Conservation (phyloP, 2,797 vertebrate species). For the Micrastur ruficollis region DNA sequence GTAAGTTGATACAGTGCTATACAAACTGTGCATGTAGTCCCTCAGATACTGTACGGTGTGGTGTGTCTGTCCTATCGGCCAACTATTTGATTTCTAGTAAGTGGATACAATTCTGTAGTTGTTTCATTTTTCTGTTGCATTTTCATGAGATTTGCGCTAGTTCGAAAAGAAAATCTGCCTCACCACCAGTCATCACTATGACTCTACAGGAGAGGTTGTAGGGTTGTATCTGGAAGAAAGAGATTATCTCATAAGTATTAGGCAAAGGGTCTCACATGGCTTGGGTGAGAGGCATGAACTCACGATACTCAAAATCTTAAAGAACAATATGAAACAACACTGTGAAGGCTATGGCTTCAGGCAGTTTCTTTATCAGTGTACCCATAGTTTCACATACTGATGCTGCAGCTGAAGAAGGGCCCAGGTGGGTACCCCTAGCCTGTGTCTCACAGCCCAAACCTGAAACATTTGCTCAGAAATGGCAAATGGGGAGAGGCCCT, state of each 20-base stretch:
- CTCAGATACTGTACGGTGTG: neutral
- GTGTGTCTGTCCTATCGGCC: neutral
- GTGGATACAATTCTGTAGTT: neutral
- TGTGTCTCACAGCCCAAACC: neutral
- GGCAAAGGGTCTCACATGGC: neutral
- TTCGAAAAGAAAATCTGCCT: neutral
- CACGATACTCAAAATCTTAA: neutral
- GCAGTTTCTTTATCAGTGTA: neutral
- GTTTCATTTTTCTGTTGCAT: neutral
- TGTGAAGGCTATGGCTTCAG: neutral
- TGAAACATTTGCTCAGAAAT: neutral
- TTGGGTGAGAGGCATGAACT: neutral
- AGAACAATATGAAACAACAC: neutral
- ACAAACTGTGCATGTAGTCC: neutral
- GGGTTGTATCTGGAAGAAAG: neutral
- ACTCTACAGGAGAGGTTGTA: neutral
- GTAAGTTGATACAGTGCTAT: neutral
- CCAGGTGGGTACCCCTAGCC: rapidly evolving
- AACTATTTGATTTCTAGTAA: neutral
- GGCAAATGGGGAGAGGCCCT: neutral
- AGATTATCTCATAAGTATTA: neutral
- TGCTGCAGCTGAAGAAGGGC: neutral
- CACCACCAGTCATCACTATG: neutral
- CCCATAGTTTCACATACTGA: rapidly evolving
- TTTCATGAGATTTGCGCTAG: neutral